phyloP scores from a whole-genome alignment of 2,888 invertebrate species.

The Eulithis prunata region DNA sequence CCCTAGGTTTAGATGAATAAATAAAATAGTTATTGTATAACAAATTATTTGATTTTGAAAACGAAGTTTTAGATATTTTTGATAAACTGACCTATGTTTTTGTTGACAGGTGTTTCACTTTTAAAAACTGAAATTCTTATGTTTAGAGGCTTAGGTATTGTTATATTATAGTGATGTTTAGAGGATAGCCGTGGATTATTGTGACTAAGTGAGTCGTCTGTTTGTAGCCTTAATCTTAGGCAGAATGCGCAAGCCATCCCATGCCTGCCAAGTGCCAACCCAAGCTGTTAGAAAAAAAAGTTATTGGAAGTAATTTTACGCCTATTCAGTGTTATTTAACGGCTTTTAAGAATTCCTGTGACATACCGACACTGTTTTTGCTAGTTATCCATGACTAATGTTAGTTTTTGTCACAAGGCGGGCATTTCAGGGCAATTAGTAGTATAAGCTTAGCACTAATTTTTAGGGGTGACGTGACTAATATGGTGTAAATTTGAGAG shows the following conservation, averaged over 20 bases:
- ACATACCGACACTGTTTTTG: slow-evolving; percentile 32
- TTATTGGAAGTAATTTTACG: slow-evolving; percentile 37
- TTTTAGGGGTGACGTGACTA: slow-evolving; percentile 8
- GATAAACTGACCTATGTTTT: too few species aligned
- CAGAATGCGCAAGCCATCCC: neutral
- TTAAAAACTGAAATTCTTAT: too few species aligned
- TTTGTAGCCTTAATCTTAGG: neutral
- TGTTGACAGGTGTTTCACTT: too few species aligned
- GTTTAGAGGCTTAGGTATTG: too few species aligned
- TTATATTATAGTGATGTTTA: too few species aligned
- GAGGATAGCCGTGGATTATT: too few species aligned
- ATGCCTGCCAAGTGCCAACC: neutral
- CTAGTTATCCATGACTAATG: slow-evolving; percentile 27
- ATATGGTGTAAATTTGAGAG: neutral
- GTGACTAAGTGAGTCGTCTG: neutral
- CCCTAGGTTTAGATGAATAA: too few species aligned
- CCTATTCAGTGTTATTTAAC: slow-evolving; percentile 33
- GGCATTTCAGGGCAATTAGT: slow-evolving; percentile 6
- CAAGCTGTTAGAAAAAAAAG: slow-evolving; percentile 6
- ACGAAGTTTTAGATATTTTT: too few species aligned
- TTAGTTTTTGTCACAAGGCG: slow-evolving; percentile 7
- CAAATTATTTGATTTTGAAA: too few species aligned
- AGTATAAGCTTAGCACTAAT: slow-evolving; percentile 13
- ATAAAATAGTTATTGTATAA: too few species aligned
- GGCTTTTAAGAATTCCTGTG: slow-evolving; percentile 39